Conservation (phyloP, 1,140 invertebrate genomes). For the Acyrthosiphon pisum region DNA sequence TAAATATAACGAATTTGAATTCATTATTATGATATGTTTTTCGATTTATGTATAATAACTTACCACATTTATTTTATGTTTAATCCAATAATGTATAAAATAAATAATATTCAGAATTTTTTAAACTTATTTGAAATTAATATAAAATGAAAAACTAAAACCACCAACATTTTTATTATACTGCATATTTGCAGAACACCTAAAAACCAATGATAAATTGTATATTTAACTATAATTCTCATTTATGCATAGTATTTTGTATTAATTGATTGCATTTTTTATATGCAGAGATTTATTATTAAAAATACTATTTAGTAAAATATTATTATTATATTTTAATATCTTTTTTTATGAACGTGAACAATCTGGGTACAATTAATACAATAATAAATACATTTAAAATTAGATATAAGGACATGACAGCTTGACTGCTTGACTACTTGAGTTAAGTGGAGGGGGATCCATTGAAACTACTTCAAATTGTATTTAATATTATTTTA, state of each 20-base stretch:
- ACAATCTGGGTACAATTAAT: neutral
- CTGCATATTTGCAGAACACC: neutral
- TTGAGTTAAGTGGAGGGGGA: neutral
- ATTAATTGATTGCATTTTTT: neutral
- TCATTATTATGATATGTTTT: neutral
- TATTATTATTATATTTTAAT: neutral
- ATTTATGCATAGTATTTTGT: neutral
- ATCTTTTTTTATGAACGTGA: too few species aligned
- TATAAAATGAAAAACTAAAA: neutral
- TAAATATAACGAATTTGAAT: constrained; percentile 33
- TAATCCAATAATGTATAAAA: neutral
- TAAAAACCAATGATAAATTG: neutral
- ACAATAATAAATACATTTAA: neutral
- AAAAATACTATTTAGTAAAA: neutral
- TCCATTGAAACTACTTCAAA: too few species aligned
- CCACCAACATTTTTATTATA: neutral
- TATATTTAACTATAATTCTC: neutral
- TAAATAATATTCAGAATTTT: neutral
- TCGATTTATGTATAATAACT: neutral
- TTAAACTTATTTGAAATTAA: neutral
- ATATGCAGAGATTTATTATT: neutral
- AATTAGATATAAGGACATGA: neutral
- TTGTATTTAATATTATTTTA: too few species aligned
- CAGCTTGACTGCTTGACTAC: neutral
- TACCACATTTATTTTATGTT: neutral